Evolutionary conservation across 2,113 vertebrate genomes (phyloP), one percentile per base, ranked within the genome.

Genomic region (Enhydra lutris): DNA sequence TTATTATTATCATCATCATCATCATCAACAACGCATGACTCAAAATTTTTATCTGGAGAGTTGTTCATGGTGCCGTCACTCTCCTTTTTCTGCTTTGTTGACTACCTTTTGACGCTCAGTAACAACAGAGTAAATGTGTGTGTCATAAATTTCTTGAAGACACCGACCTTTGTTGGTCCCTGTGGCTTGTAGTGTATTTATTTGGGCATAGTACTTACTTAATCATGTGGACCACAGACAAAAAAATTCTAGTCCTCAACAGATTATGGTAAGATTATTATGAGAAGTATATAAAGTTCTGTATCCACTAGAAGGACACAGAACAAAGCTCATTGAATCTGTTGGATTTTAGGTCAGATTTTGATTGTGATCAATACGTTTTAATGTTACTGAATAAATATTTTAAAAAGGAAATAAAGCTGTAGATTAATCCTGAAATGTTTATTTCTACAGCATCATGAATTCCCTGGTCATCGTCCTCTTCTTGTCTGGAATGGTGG

Each of bases 391-490:
- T 80, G 4, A 76, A 6, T 74, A 39, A 92, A 26, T 6, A 69
- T 61, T 76, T 92, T 59, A 12, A 82, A 81, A 59, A 92, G 39
- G 13, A 83, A 12, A 74, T 85, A 42, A 65, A 94, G 50, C 50
- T 89, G 0, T 52, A 57, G 24, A 47, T 94, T 69, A 59, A 92
- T 47, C 15, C 26, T 74, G 45, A 39, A 47, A 3, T 98, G 74
- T 97, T 39, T 97, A 69, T 92, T 94, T 95, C 83, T 98, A 26
- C 94, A 99, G 99, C 98, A 99, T 99, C 98, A 99, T 99, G 99
- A 99, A 99, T 98, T 99, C 99, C 21, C 97, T 99, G 98, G 99
- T 99, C 96, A 99, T 99, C 97, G 99, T 99, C 91, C 99, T 99
- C 65, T 99, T 99, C 98, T 98, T 99, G 45, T 99, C 99, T 97